Percentiles rank a stretch among this genome's conserved stretches.
Conservation (phyloP, 1,140 invertebrate species). For the Euglossa dilemma region DNA sequence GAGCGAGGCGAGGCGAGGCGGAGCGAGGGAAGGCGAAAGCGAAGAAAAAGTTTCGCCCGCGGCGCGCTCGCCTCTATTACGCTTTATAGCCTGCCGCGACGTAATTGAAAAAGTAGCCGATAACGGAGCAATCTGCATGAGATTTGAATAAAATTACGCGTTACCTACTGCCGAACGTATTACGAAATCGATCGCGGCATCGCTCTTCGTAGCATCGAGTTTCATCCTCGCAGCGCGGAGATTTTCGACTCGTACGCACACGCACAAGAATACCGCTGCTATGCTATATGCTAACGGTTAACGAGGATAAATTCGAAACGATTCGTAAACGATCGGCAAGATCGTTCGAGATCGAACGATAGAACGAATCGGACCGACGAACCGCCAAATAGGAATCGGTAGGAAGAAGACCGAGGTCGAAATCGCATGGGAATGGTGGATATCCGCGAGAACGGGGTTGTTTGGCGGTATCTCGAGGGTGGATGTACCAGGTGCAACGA, state of each 20-base stretch:
- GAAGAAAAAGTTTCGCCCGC: slow-evolving; percentile 54
- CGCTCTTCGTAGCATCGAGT: slow-evolving; percentile 31
- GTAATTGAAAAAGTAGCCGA: slow-evolving; percentile 72
- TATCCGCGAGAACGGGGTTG: neutral
- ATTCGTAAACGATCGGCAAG: too few species aligned
- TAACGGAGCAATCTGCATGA: slow-evolving; percentile 68
- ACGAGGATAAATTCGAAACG: too few species aligned
- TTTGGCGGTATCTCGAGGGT: slow-evolving; percentile 46
- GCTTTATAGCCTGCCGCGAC: slow-evolving; percentile 64
- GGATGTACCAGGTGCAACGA: slow-evolving; percentile 27
- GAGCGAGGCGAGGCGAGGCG: slow-evolving; percentile 15
- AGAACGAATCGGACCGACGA: neutral
- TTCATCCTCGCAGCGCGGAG: neutral
- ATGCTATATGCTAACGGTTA: too few species aligned
- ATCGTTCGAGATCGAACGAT: too few species aligned
- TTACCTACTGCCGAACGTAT: slow-evolving; percentile 54
- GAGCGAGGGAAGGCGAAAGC: slow-evolving; percentile 20
- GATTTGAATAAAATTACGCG: slow-evolving; percentile 69
- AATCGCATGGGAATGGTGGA: neutral
- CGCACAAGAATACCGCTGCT: neutral
- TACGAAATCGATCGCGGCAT: slow-evolving; percentile 49
- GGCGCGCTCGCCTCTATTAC: slow-evolving; percentile 51
- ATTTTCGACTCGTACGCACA: slow-evolving; percentile 2
- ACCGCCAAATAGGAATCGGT: neutral
- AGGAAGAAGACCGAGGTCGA: slow-evolving; percentile 6